phyloP scores from a whole-genome alignment of 2,888 invertebrate species.

The Cosmopolites sordidus region DNA sequence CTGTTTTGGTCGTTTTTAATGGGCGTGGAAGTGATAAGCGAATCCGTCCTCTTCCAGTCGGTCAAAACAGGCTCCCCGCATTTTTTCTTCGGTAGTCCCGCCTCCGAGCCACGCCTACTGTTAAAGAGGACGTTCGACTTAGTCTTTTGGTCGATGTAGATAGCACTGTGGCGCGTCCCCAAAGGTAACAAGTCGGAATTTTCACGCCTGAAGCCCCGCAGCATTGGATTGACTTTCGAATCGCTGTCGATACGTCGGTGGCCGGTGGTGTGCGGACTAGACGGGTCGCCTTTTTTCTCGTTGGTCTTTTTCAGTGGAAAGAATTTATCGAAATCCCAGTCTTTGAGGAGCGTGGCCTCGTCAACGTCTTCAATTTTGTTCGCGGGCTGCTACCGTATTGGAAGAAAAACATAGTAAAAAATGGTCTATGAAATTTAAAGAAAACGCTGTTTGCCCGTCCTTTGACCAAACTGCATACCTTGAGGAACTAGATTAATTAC shows the following conservation, averaged over 20 bases:
- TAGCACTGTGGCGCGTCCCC: slow-evolving; percentile 62
- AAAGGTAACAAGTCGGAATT: slow-evolving; percentile 80
- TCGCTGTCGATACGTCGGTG: slow-evolving; percentile 74
- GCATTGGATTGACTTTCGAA: slow-evolving; percentile 66
- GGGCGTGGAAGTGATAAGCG: slow-evolving; percentile 38
- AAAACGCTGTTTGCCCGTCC: no score
- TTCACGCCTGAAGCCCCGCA: slow-evolving; percentile 75
- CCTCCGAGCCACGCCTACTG: slow-evolving; percentile 58
- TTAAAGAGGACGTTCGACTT: slow-evolving; percentile 62
- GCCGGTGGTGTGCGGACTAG: slow-evolving; percentile 42
- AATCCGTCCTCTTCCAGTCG: slow-evolving; percentile 60
- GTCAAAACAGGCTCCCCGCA: slow-evolving; percentile 67
- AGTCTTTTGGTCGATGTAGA: slow-evolving; percentile 51
- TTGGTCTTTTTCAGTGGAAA: slow-evolving; percentile 53
- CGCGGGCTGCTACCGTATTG: slow-evolving; percentile 47
- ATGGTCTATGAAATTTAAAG: no score
- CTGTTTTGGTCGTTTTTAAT: slow-evolving; percentile 42
- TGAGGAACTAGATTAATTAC: no score
- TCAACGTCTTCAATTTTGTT: slow-evolving; percentile 52
- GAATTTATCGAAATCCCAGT: slow-evolving; percentile 85
- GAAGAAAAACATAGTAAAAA: not conserved
- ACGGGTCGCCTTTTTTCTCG: slow-evolving; percentile 28
- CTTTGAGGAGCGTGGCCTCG: slow-evolving; percentile 75
- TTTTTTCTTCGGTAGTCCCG: slow-evolving; percentile 50
- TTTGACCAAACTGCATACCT: no score